Evolutionary conservation across 2,113 vertebrate species (phyloP), one percentile per base, ranked within the genome.

Genomic region (Semicossyphus pulcher): DNA sequence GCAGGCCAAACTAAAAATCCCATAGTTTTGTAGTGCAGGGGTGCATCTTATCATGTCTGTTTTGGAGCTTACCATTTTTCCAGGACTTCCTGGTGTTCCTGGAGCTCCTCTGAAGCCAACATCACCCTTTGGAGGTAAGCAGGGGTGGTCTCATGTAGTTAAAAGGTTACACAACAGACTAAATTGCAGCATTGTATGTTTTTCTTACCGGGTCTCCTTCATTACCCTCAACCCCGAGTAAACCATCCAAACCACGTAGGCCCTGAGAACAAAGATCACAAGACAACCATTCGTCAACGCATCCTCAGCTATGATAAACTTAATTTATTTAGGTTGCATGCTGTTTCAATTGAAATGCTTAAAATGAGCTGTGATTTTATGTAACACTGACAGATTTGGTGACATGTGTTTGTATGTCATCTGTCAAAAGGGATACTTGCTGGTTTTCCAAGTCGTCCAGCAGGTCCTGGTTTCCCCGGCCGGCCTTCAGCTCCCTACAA

Each of bases 171-270:
- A 65, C 6, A 67, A 26, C 12, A 23, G 10, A 29, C 14, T 10
- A 37, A 57, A 57, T 23, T 25, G 18, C 10, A 64, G 28, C 11
- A 32, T 8, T 1, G 32, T 16, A 9, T 1, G 14, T 56, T 21
- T 73, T 53, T 56, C 85, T 88, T 81, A 94, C 94, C 37, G 86
- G 89, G 75, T 95, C 85, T 0, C 94, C 94, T 77, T 93, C 92
- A 51, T 86, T 95, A n/a, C 94, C 94, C 58, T 88, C 83, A 39
- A 95, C 93, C 45, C 94, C 94, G 9, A 94, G 86, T 58, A 95
- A 82, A 7, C 94, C 94, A 42, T 94, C 92, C 71, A 92, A 79
- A 26, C 92, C 94, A 10, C 78, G 56, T 2, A 63, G 57, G 21
- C 92, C 94, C 94, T 95, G 63, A 81, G 20, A 68, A 32, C 2